Evolutionary conservation across 2,113 vertebrate genomes (phyloP).

Genomic region (Penelope pileata): DNA sequence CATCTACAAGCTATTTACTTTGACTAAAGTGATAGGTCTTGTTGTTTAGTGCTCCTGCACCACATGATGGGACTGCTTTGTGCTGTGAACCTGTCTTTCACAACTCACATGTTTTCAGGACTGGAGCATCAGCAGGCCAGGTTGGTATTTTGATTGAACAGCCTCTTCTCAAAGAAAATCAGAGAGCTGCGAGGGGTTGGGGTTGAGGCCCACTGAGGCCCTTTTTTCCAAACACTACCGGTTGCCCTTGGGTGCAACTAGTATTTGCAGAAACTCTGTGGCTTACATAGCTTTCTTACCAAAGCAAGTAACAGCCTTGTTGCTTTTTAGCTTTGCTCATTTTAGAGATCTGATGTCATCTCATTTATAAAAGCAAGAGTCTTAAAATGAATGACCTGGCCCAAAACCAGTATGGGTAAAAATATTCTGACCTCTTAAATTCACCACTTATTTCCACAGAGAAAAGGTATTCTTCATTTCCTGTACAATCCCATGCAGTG

Average conservation of each 20-base stretch:
- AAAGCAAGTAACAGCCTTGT: background rate
- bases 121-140: background rate
- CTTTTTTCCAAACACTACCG: background rate
- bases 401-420: background rate
- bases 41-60: background rate
- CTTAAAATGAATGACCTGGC: background rate
- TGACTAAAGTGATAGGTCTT: background rate
- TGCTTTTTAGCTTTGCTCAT: background rate
- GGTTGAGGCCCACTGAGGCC: background rate
- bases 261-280: background rate
- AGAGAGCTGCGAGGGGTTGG: background rate
- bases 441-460: background rate
- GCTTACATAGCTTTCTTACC: background rate
- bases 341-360: background rate
- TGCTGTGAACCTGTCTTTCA: background rate
- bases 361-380: background rate
- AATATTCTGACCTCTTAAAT: background rate
- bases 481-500: background rate
- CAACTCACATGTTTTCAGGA: background rate
- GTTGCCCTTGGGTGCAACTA: background rate
- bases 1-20: slow-evolving; percentile 4
- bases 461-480: background rate
- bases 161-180: background rate
- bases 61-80: background rate
- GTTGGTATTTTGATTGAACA: background rate